Evolutionary conservation across 2,113 vertebrate genomes (phyloP), one percentile per base, ranked within the genome.

Genomic region (Callospermophilus lateralis): DNA sequence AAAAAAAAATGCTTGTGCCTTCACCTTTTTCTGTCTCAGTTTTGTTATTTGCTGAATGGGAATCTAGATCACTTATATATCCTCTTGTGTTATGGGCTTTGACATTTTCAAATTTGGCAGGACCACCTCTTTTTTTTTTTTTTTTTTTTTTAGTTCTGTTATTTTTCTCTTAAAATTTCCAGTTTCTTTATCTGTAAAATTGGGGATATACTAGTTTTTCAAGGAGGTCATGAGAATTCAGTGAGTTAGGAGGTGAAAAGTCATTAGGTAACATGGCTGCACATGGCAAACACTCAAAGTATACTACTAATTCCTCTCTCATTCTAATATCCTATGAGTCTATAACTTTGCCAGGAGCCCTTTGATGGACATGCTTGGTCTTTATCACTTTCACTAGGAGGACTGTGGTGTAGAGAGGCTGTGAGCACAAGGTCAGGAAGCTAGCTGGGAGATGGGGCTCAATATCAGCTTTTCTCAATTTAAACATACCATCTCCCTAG

Each of bases 1-100:
- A 67, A 95, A 95, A 81, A 70, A 95, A 95, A 81, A 70, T 79
- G 37, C 34, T 91, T 76, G 55, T 51, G 17, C 8, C 30, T 90
- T 94, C 78, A 81, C 45, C 9, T 26, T 73, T 83, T 65, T 55
- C 15, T 74, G 39, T n/a, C 24, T 88, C 61, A 39, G 24, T 77
- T 96, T 90, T 73, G 10, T 81, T 76, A 74, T 84, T 87, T 51
- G 45, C 28, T 93, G 86, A 91, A 24, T 79, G 58, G 67, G 34
- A 51, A 17, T 74, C 16, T 73, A 78, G 37, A 48, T 51, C 11
- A 58, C 45, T 30, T 65, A 42, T 22, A 53, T 0, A n/a, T 22
- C 4, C 20, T 70, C 12, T 74, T 84, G 28, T 65, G 8, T 80
- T 55, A 37, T 0, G 17, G 55, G 19, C 32, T 91, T 97, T 37